Conservation (phyloP, 2,888 invertebrate genomes). For the Pachydiplax longipennis region DNA sequence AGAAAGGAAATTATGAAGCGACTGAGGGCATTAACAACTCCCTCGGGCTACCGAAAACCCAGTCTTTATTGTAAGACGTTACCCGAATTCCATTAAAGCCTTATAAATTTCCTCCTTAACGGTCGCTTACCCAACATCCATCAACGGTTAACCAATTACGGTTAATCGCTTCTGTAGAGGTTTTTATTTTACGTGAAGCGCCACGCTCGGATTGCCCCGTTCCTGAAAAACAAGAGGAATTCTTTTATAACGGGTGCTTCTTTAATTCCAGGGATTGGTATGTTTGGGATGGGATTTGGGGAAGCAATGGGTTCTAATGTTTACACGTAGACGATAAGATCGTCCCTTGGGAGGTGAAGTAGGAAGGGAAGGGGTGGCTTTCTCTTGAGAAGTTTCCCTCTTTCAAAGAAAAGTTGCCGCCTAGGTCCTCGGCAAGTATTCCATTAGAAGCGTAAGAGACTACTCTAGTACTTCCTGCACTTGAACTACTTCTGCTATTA, state of each 20-base stretch:
- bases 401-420: background rate
- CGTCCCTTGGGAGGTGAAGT: background rate
- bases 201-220: background rate
- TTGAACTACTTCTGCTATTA: background rate
- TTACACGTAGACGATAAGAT: conserved; percentile 35
- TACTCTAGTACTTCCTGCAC: background rate
- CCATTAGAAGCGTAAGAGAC: background rate
- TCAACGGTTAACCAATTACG: background rate
- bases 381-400: background rate
- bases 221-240: background rate
- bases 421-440: conserved; percentile 7
- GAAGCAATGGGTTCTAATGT: background rate
- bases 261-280: background rate
- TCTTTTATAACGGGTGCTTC: conserved; percentile 16
- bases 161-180: background rate
- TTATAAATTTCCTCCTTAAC: background rate
- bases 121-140: background rate
- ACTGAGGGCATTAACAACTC: background rate
- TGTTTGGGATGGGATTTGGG: background rate
- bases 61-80: background rate
- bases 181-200: background rate
- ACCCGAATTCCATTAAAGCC: background rate
- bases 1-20: background rate
- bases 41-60: background rate
- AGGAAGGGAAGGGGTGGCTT: background rate